Evolutionary conservation across 2,113 vertebrate genomes (phyloP), one percentile per base, ranked within the genome.

Genomic region (Alaudala cheleensis): DNA sequence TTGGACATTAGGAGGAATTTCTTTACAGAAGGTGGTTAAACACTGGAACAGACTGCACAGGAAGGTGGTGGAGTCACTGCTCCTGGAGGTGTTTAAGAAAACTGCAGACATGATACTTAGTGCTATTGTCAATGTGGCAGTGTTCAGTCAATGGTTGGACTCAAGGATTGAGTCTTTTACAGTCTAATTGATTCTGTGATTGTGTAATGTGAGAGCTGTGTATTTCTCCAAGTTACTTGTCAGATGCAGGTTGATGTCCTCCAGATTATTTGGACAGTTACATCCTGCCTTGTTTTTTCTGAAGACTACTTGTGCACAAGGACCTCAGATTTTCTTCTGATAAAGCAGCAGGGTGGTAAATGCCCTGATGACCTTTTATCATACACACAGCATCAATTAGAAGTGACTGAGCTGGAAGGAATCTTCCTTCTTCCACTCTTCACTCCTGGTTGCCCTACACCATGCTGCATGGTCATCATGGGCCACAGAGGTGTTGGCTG

Each of bases 381-480:
- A 70, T 34, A 57, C 40, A 37, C 6, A 11, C 5, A 87, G 15
- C 1, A 0, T 54, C 65, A 87, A 25, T 65, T 20, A 62, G 50
- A 79, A 2, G 6, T 65, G 31, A 65, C 29, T 66, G 31, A 86
- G 40, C 20, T 89, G 47, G 19, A 89, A 60, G 24, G 31, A 76
- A 60, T 60, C 12, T 62, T 86, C 25, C 26, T 64, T 31, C 40
- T 71, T 58, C 44, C 17, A 20, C 8, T 91, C 26, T 44, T 72
- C 11, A 6, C 6, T 84, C 37, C 26, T 2, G 2, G 13, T 40
- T 87, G 31, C 12, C 18, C 20, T 80, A 14, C 10, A 33, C 20
- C 17, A 45, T 76, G 22, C 28, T 28, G 3, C 13, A 4, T n/a
- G 28, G 19, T 74, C 47, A 71, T 28, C 33, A 14, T 0, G 0